Evolutionary conservation across 2,113 vertebrate species (phyloP), one percentile per base, ranked within the genome.

Genomic region (Callocephalon fimbriatum): DNA sequence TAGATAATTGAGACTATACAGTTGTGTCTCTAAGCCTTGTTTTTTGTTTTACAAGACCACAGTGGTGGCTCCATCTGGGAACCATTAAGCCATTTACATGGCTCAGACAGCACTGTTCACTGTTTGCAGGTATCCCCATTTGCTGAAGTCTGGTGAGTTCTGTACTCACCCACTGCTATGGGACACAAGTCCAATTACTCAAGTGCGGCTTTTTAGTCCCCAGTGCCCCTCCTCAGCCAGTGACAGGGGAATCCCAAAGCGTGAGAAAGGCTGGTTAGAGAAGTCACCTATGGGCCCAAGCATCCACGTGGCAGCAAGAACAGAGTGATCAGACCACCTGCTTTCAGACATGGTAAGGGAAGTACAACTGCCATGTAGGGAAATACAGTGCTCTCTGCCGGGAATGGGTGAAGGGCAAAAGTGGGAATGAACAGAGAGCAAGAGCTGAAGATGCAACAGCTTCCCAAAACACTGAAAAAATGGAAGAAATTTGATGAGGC

Each of bases 301-400:
- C 10, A 74, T 40, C 17, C 17, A 20, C 7, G 11, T 29, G 8
- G 22, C 48, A 58, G n/a, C 14, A 79, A 66, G 25, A 83, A 35
- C 20, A 47, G 18, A 47, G 21, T 12, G 23, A 31, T 5, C 0
- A 1, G 20, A 38, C 16, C 0, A 3, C 14, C 29, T 76, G 21
- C 15, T 38, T 79, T 63, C 0, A 9, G 19, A 48, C 0, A 0
- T 16, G 11, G 51, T 58, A 58, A 26, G 32, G 47, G 18, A 15
- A 51, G 29, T n/a, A n/a, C 42, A 51, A 38, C 6, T 48, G 31
- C 17, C 1, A 1, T 42, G 16, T 0, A 2, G 45, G 83, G 45
- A 42, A 79, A 75, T 56, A 7, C 10, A 79, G 11, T 45, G 31
- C 17, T 71, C 7, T 48, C 37, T 75, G 9, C 32, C 0, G 1